Conservation (phyloP, 2,113 vertebrate genomes). For the Pedionomus torquatus region DNA sequence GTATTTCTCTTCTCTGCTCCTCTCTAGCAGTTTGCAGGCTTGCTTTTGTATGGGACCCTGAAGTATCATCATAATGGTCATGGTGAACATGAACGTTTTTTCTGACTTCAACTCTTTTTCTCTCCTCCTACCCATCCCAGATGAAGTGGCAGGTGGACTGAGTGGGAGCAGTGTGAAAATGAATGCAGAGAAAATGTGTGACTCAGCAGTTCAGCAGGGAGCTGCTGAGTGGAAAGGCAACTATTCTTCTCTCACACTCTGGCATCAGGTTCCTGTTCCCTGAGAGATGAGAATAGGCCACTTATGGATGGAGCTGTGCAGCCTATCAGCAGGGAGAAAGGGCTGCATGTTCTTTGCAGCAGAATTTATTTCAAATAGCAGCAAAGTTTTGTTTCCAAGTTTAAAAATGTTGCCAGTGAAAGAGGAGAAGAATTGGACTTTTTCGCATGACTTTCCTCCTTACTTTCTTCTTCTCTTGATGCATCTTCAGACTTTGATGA, state of each 20-base stretch:
- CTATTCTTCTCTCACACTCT: background rate
- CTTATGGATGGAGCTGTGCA: background rate
- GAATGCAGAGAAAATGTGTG: conserved; percentile 51
- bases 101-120: conserved; percentile 45
- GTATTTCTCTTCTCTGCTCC: background rate
- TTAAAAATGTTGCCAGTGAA: background rate
- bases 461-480: background rate
- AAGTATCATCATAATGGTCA: background rate
- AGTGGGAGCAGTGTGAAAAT: conserved; percentile 69
- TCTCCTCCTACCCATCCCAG: conserved; percentile 57
- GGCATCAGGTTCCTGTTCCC: background rate
- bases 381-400: background rate
- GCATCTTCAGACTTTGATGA: background rate
- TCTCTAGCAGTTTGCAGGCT: background rate
- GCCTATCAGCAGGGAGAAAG: background rate
- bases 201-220: conserved; percentile 65
- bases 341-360: background rate
- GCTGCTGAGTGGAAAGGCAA: conserved; percentile 34
- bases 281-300: background rate
- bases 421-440: background rate
- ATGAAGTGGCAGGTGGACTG: conserved; percentile 71
- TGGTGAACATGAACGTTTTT: conserved; percentile 33
- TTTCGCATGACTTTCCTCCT: background rate
- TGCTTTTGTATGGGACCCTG: background rate
- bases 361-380: background rate